Conservation (phyloP, 2,888 invertebrate species). For the Strigamia crassipes region DNA sequence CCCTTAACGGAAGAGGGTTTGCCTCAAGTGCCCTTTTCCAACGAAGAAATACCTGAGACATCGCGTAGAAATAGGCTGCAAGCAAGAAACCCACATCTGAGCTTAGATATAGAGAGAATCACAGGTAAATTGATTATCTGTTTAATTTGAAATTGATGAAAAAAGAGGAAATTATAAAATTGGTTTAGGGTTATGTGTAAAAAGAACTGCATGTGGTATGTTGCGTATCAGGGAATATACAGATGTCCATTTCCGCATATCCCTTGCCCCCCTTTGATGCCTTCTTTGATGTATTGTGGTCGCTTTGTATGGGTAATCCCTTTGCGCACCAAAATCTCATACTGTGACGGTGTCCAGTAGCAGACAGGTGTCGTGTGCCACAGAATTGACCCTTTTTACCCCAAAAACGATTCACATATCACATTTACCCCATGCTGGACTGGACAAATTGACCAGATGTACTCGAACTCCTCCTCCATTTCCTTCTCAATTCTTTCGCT, state of each 20-base stretch:
- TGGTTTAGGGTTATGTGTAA: background rate
- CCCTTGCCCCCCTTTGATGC: conserved; percentile 12
- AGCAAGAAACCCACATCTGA: background rate
- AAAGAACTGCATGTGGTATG: conserved; percentile 3
- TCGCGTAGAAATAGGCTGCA: background rate
- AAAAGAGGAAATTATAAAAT: no score
- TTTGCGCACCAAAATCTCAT: conserved; percentile 21
- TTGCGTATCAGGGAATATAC: background rate
- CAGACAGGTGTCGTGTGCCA: conserved; percentile 28
- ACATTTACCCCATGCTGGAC: conserved; percentile 37
- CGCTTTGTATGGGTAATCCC: background rate
- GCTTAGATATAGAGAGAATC: background rate
- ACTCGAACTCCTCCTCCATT: conserved; percentile 18
- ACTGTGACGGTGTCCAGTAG: conserved; percentile 34
- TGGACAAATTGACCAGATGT: conserved; percentile 33
- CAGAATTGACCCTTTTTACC: conserved; percentile 18
- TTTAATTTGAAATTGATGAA: no score
- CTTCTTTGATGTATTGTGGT: conserved; percentile 19
- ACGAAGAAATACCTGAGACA: background rate
- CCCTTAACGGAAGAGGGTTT: background rate
- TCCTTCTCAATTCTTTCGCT: conserved; percentile 24
- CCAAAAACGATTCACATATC: conserved; percentile 19
- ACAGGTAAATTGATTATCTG: background rate
- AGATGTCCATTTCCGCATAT: conserved; percentile 28
- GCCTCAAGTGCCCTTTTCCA: background rate